Percentiles rank a stretch among this genome's conserved stretches.
phyloP scores from a whole-genome alignment of 2,888 invertebrate species.

The Calliopum simillimum region DNA sequence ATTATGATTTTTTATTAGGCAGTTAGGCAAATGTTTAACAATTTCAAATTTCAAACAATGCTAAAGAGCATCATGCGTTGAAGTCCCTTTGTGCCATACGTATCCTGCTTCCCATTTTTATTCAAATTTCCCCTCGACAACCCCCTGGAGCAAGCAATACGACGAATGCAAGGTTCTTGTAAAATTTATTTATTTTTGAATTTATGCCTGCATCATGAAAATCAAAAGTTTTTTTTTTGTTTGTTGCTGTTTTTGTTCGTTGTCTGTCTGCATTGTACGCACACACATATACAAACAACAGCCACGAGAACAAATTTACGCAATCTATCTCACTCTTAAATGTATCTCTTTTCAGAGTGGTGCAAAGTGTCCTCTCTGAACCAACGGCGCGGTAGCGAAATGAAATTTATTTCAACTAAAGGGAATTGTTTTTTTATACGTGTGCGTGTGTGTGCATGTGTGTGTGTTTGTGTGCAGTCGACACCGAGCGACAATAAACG shows the following conservation, averaged over 20 bases:
- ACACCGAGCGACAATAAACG: slow-evolving; percentile 25
- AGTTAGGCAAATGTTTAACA: slow-evolving; percentile 45
- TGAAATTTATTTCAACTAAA: slow-evolving; percentile 19
- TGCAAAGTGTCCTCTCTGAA: slow-evolving; percentile 17
- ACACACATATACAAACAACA: no score
- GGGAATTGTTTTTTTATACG: slow-evolving; percentile 5
- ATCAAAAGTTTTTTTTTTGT: no score
- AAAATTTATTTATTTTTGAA: no score
- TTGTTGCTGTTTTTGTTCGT: no score
- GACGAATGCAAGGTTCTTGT: no score
- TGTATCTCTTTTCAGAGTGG: background rate
- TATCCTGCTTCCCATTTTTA: background rate
- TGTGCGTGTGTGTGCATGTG: no score
- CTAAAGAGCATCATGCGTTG: background rate
- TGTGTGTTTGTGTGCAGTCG: slow-evolving; percentile 3
- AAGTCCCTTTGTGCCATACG: background rate
- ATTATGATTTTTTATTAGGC: slow-evolving; percentile 50
- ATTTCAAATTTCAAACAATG: slow-evolving; percentile 33
- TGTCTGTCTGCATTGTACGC: no score
- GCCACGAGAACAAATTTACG: no score
- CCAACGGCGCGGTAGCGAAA: background rate
- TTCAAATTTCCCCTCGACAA: background rate
- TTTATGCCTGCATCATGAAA: no score
- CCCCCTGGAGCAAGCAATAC: background rate
- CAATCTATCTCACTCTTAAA: background rate